Base-by-base conservation (phyloP, 1,140 invertebrate species). In the Scaptodrosophila lebanonensis region DNA sequence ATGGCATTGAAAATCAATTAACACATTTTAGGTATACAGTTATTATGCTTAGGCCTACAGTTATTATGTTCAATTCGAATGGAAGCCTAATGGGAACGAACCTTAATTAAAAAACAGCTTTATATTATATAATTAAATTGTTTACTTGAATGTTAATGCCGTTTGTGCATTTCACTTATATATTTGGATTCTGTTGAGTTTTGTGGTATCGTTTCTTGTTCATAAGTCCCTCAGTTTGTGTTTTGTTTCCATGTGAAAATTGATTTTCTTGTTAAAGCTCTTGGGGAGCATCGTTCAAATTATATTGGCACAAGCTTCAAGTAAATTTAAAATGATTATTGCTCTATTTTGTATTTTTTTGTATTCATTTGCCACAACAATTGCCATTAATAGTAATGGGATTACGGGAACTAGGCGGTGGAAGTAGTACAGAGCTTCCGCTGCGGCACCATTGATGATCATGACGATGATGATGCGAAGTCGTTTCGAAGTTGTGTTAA, bases 61-160 rank as follows among this genome's bases (percentile, higher is more conserved):
- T 38, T 58, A 13, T 59, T 64, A 36, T 65, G 9, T 60, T 35
- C 42, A 35, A 39, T 11, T 64, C 47, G 20, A 40, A 52, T 49
- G 44, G 58, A 73, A 45, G 13, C 38, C 40, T n/a, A n/a, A n/a
- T n/a, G n/a, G n/a, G 50, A 49, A 49, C 47, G 36, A 60, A 45
- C 27, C 47, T 52, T 49, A 42, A 76, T 77, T 56, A 67, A 72
- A 77, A 72, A 62, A 70, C 69, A 79, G 75, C 75, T 79, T 79
- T 79, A 79, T 79, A 75, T 68, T 70, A 50, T 64, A 66, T 62
- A 11, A 48, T 64, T 65, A 69, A 75, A 66, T 70, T 79, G 64
- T 75, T 82, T 82, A 79, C 76, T 29, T 70, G 39, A 48, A 73
- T 43, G 45, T 68, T 57, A 15, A 59, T 50, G 47, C 66, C 12